Conservation (phyloP, 2,113 vertebrate species). For the Heterocephalus glaber region DNA sequence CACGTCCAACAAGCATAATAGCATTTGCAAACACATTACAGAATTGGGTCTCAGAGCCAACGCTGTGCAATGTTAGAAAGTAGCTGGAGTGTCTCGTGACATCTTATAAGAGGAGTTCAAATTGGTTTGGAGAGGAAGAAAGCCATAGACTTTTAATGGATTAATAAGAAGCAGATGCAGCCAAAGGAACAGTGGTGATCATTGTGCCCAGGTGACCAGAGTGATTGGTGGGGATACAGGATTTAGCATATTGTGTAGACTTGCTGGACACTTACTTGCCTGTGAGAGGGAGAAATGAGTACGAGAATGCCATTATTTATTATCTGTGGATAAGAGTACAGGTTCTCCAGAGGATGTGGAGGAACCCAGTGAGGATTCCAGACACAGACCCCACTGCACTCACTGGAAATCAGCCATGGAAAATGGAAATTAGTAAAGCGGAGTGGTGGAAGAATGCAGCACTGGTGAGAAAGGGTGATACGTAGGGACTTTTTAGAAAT, state of each 20-base stretch:
- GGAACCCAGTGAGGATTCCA: background rate
- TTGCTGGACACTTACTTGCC: background rate
- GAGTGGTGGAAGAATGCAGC: background rate
- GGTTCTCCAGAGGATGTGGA: background rate
- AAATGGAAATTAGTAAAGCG: background rate
- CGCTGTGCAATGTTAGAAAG: conserved; percentile 2
- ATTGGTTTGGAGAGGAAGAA: conserved; percentile 42
- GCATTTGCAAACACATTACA: conserved; percentile 43
- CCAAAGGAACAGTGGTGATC: background rate
- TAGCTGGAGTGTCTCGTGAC: background rate
- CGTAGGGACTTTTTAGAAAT: background rate
- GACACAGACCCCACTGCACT: background rate
- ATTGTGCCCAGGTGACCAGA: background rate
- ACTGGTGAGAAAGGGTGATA: background rate
- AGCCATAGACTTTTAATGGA: background rate
- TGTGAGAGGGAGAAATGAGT: background rate
- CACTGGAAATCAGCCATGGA: background rate
- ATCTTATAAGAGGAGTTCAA: background rate
- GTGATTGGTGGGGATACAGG: background rate
- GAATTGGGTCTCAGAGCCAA: conserved; percentile 9
- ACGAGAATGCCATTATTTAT: background rate
- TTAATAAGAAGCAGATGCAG: background rate
- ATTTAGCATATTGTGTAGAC: background rate
- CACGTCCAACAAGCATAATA: conserved; percentile 27
- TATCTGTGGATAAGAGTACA: background rate